Conservation (phyloP, 92 coral and sea anemone genomes). For the Epizoanthus illoricatus region DNA sequence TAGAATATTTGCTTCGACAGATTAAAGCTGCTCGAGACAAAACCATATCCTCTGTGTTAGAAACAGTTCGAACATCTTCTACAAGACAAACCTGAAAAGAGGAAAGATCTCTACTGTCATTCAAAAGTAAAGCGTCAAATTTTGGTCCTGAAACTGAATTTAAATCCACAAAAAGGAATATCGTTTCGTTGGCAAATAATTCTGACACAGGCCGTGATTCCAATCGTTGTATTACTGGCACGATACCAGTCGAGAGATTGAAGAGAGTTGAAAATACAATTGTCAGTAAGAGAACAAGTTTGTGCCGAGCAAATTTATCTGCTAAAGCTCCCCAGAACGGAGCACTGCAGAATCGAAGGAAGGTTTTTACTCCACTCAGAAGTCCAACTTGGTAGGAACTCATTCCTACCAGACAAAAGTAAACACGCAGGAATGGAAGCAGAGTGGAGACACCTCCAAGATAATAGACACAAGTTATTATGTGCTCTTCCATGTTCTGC, state of each 20-base stretch:
- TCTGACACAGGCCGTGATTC: neutral
- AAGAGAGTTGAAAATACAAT: neutral
- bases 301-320: neutral
- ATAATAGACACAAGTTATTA: neutral
- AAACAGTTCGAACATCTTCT: neutral
- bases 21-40: neutral
- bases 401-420: neutral
- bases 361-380: neutral
- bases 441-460: neutral
- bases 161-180: neutral
- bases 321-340: neutral
- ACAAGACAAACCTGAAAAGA: neutral
- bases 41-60: neutral
- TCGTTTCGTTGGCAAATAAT: neutral
- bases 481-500: neutral
- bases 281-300: neutral
- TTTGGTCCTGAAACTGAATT: neutral
- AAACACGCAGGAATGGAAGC: neutral
- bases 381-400: neutral
- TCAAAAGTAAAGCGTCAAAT: neutral
- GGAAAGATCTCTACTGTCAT: neutral
- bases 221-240: neutral
- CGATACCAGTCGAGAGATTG: neutral
- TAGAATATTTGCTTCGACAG: neutral
- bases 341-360: neutral